A percentile compares a stretch with the other conserved stretches of the same genome.
Evolutionary conservation across 2,113 vertebrate species (phyloP).

Genomic region (Lepus timidus): DNA sequence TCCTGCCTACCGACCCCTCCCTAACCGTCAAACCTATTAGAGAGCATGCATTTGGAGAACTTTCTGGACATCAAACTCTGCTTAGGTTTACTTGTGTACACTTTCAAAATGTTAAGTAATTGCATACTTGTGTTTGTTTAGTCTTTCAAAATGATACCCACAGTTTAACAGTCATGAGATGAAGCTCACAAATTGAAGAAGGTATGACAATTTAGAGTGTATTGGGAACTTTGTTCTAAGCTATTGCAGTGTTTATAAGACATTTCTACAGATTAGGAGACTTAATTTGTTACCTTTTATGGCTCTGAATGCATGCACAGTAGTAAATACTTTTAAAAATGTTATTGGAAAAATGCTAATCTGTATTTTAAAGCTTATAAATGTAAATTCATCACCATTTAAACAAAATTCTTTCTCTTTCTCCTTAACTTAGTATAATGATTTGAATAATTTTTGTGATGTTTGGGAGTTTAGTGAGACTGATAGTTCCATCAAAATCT

Average conservation of each 20-base stretch:
- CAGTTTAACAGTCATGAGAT: slow-evolving; percentile 24
- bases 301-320: neutral
- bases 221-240: neutral
- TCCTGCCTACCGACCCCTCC: neutral
- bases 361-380: neutral
- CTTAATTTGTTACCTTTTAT: neutral
- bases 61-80: slow-evolving; percentile 57
- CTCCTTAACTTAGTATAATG: neutral
- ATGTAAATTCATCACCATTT: neutral
- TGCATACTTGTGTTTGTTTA: slow-evolving; percentile 52
- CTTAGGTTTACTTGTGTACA: slow-evolving; percentile 9
- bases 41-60: slow-evolving; percentile 23
- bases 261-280: slow-evolving; percentile 1
- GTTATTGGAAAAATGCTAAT: neutral
- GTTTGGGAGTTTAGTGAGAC: neutral
- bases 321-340: neutral
- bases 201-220: neutral
- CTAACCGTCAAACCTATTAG: too few relatives aligned
- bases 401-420: slow-evolving; percentile 29
- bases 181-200: slow-evolving; percentile 1
- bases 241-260: neutral
- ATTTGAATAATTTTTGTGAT: neutral
- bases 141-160: neutral
- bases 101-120: slow-evolving; percentile 39
- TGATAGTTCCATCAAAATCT: neutral